These are phyloP conservation scores for Collichthys lucidus DNA, from an alignment of 2,113 vertebrate species.

Conservation along the genomic window DNA sequence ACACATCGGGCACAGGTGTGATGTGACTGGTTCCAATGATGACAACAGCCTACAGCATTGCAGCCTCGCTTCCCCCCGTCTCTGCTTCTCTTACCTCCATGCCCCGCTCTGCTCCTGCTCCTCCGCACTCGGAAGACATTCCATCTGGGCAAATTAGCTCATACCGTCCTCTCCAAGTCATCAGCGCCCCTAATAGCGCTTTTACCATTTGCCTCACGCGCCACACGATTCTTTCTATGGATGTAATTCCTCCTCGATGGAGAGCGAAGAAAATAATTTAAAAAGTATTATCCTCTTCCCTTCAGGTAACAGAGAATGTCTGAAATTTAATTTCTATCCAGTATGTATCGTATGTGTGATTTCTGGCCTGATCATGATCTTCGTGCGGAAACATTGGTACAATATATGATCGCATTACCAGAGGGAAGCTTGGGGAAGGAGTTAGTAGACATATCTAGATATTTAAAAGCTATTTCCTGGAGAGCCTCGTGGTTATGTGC, in stretches of 20 bases:
- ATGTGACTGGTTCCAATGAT: neutral
- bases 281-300: conserved; percentile 45
- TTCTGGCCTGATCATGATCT: conserved; percentile 21
- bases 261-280: conserved; percentile 29
- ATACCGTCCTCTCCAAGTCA: conserved; percentile 40
- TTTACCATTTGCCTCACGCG: conserved; percentile 47
- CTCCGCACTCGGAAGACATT: conserved; percentile 2
- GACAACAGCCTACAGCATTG: conserved; percentile 21
- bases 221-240: neutral
- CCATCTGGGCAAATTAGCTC: conserved; percentile 36
- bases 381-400: neutral
- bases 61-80: no score
- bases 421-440: neutral
- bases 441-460: neutral
- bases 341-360: neutral
- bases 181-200: conserved; percentile 51
- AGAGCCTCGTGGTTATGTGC: neutral
- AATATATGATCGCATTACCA: conserved; percentile 2
- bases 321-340: conserved; percentile 16
- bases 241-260: conserved; percentile 25
- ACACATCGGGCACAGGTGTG: neutral
- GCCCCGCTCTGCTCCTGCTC: neutral
- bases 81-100: neutral
- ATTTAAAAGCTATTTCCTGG: neutral
- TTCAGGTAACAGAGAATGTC: conserved; percentile 33